Evolutionary conservation across 2,888 invertebrate species (phyloP), one percentile per base, ranked within the genome.

Genomic region (Orchesella flavescens): DNA sequence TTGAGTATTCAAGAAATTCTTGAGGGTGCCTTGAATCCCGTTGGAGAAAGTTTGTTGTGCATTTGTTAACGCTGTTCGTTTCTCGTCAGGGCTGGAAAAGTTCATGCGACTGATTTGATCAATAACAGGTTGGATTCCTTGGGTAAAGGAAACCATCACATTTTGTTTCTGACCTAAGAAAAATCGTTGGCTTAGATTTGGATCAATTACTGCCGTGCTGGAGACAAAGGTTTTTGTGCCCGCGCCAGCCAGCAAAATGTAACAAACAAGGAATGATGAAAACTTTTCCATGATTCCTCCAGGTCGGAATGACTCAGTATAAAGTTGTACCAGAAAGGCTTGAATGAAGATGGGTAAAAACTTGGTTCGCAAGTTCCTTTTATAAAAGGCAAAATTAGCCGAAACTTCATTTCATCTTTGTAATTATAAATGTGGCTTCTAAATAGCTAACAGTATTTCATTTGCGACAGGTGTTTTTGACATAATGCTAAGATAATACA

Each of bases 121-220:
- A 15, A 83, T 34, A 10, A 83, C 69, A 5, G 78, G 53, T 5
- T 74, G 19, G 12, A 78, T 78, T 12, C 55, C 24, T 63, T 78
- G 66, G 17, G 53, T 63, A 13, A 83, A 83, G 46, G 73, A 63
- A 4, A 83, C 65, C 73, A 83, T 61, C 9, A 83, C 78, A 24
- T 78, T 78, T 66, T 73, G 44, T n/a, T 21, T 73, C 1, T 46
- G 19, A 4, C 75, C 75, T 15, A 24, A 43, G 19, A 78, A 5
- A 46, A 66, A 65, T 13, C 23, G 21, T 24, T 34, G n/a, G 7
- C 63, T 9, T 0, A 79, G 79, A 13, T n/a, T 44, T 4, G 79
- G 66, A 46, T 79, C 79, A 4, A 79, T 72, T 10, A 65, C 53
- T 44, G 76, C 77, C 34, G 55, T 7, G 10, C 55, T 66, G 17